phyloP scores from a whole-genome alignment of 2,888 invertebrate species.

The Pogonocherus hispidulus region DNA sequence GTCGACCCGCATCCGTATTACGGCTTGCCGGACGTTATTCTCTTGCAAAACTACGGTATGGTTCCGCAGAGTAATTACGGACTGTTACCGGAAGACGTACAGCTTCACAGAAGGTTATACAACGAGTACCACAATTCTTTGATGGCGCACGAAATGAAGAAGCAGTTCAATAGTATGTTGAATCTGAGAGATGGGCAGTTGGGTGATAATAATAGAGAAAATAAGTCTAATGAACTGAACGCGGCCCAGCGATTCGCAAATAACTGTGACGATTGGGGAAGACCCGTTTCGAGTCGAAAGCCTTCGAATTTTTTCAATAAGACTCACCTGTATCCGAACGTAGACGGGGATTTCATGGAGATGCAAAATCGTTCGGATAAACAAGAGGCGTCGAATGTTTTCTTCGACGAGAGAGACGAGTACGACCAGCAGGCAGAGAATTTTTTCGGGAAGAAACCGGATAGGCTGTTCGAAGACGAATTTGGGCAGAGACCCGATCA shows the following conservation, averaged over 20 bases:
- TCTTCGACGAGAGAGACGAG: slow-evolving; percentile 43
- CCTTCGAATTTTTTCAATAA: slow-evolving; percentile 42
- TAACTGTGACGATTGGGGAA: slow-evolving; percentile 33
- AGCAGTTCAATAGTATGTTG: slow-evolving; percentile 59
- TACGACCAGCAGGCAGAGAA: slow-evolving; percentile 45
- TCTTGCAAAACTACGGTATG: slow-evolving; percentile 58
- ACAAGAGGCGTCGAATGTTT: slow-evolving; percentile 18
- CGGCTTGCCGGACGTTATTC: slow-evolving; percentile 55
- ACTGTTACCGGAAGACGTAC: slow-evolving; percentile 35
- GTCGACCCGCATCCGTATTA: slow-evolving; percentile 47
- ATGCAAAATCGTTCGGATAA: slow-evolving; percentile 19
- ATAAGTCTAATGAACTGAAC: slow-evolving; percentile 48
- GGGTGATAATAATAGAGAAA: slow-evolving; percentile 30
- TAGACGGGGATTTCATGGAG: slow-evolving; percentile 46
- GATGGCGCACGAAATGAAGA: slow-evolving; percentile 58
- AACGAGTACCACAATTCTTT: slow-evolving; percentile 54
- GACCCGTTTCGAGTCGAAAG: slow-evolving; percentile 18
- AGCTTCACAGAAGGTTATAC: slow-evolving; percentile 44
- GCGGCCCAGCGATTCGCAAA: slow-evolving; percentile 49
- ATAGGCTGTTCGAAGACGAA: slow-evolving; percentile 36
- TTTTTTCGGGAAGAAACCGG: slow-evolving; percentile 44
- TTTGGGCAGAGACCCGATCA: slow-evolving; percentile 50
- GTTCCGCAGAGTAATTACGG: slow-evolving; percentile 43
- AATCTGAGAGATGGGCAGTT: slow-evolving; percentile 50
- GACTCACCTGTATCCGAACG: slow-evolving; percentile 49